These are phyloP conservation scores for Caenorhabditis sp. DNA, from an alignment of 2,888 invertebrate species.

Conservation along the genomic window DNA sequence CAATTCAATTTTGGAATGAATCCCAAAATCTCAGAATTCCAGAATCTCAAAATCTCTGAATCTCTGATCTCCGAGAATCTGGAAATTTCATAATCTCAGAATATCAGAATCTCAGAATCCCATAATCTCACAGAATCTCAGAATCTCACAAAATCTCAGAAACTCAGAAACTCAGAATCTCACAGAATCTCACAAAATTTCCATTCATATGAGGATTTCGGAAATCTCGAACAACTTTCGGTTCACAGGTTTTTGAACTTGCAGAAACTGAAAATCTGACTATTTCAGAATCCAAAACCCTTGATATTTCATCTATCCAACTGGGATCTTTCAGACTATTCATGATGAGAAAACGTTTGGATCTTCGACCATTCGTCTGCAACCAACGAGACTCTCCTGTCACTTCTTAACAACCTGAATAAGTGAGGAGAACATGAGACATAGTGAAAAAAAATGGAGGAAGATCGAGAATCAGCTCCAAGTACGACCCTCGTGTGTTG, in stretches of 20 bases:
- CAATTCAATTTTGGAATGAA: neutral
- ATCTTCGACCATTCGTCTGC: neutral
- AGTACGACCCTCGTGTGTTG: no score
- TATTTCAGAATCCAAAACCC: neutral
- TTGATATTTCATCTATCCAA: no score
- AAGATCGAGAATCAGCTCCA: conserved; percentile 18
- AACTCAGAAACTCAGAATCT: neutral
- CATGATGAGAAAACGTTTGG: neutral
- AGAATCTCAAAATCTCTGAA: neutral
- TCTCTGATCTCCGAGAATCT: neutral
- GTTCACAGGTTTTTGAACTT: neutral
- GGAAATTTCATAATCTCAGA: neutral
- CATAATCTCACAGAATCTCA: neutral
- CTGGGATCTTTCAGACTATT: neutral
- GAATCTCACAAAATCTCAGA: neutral
- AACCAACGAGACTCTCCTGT: no score
- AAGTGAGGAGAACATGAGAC: conserved; percentile 22
- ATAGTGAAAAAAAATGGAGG: neutral
- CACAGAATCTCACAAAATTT: neutral
- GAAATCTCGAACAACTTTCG: neutral
- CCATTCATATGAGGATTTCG: neutral
- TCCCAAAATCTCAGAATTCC: neutral
- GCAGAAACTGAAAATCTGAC: neutral
- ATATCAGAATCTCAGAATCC: neutral
- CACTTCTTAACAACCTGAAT: neutral